Evolutionary conservation across 1,140 invertebrate species (phyloP).

Genomic region (Pseudomyrmex gracilis): DNA sequence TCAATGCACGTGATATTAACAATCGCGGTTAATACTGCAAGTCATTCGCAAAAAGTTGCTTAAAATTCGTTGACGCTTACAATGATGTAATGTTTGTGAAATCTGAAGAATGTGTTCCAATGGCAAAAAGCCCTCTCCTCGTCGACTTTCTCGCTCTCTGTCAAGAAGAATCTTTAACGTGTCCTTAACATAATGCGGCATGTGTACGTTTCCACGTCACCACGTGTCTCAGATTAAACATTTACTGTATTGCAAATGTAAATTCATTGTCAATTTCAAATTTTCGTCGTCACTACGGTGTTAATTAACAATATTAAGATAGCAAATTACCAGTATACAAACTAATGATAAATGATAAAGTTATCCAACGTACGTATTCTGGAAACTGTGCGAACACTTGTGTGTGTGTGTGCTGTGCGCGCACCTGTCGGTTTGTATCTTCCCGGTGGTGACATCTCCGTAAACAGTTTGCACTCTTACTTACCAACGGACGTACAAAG

Average conservation of each 20-base stretch:
- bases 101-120: background rate
- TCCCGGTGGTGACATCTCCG: conserved; percentile 15
- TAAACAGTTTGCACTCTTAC: background rate
- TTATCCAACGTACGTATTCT: background rate
- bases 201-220: background rate
- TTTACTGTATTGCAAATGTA: background rate
- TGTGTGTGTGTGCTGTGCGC: too few relatives aligned
- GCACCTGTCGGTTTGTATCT: background rate
- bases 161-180: background rate
- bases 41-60: background rate
- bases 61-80: conserved; percentile 33
- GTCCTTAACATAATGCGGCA: conserved; percentile 18
- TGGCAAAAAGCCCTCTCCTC: background rate
- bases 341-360: too few relatives aligned
- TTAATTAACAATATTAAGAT: background rate
- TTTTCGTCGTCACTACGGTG: background rate
- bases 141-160: background rate
- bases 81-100: conserved; percentile 55
- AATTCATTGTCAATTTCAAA: conserved; percentile 20
- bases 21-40: background rate
- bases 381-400: background rate
- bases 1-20: too few relatives aligned
- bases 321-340: background rate
- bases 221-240: background rate
- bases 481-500: conserved; percentile 22